Evolutionary conservation across 2,888 invertebrate genomes (phyloP).

Genomic region (Drosophila ezoana): DNA sequence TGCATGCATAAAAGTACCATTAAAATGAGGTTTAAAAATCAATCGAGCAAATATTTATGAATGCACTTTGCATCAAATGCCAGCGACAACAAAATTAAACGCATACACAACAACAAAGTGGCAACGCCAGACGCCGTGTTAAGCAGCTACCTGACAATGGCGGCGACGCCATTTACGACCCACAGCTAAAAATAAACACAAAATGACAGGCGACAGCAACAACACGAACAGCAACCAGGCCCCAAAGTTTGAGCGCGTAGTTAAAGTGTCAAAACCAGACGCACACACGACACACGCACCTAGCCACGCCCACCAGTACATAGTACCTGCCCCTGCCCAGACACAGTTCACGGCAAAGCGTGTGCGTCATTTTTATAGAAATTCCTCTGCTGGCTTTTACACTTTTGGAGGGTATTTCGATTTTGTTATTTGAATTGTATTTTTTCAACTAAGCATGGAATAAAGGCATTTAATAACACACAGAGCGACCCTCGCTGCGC

Average conservation of each 20-base stretch:
- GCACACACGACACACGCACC: constrained; percentile 26
- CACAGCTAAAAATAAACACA: constrained; percentile 54
- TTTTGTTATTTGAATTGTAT: background rate
- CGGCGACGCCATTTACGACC: constrained; percentile 60
- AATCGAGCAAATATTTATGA: constrained; percentile 64
- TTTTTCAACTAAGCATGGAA: constrained; percentile 17
- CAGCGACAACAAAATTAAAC: constrained; percentile 36
- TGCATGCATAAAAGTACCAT: constrained; percentile 29
- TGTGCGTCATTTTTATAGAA: constrained; percentile 23
- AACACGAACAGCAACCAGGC: constrained; percentile 30
- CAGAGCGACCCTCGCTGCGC: constrained; percentile 42
- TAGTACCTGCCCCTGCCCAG: background rate
- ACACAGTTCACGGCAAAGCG: constrained; percentile 1
- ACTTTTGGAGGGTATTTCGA: background rate
- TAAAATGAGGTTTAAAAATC: constrained; percentile 52
- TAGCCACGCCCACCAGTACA: constrained; percentile 31
- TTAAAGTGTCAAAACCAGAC: constrained; percentile 74
- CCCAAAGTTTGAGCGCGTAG: constrained; percentile 55
- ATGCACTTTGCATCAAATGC: constrained; percentile 43
- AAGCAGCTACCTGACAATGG: constrained; percentile 48
- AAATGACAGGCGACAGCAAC: constrained; percentile 56
- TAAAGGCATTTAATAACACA: constrained; percentile 59
- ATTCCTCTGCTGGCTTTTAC: background rate
- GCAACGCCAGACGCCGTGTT: constrained; percentile 4
- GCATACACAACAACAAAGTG: constrained; percentile 42